Evolutionary conservation across 2,888 invertebrate species (phyloP), one percentile per base, ranked within the genome.

Genomic region (Thereva nobilitata): DNA sequence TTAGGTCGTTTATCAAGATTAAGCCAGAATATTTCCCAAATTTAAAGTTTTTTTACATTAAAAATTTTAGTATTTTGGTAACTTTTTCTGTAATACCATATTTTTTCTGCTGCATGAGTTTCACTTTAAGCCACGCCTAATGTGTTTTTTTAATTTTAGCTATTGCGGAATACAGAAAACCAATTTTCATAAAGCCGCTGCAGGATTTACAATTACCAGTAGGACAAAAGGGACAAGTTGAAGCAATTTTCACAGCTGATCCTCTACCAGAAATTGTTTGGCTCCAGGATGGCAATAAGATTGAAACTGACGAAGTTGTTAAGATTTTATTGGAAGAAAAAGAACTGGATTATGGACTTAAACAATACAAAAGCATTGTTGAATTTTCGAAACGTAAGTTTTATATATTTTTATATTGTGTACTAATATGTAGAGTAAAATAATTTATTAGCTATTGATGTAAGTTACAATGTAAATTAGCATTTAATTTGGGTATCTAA

Each of bases 261-360:
- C 97, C 97, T 1, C 84, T 88, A 70, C 97, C 97, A 0, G 91
- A 93, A 72, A 87, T 93, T 54, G 86, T 87, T 68, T 97, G 97
- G 97, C 84, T 86, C 42, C 88, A 89, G 73, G 89, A 93, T 74
- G 92, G 89, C 4, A 82, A 84, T 53, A 87, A 88, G 74, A 83
- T 93, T 35, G 80, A 84, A 1, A 83, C 85, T 4, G 87, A 88
- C 72, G 88, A 87, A 4, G 87, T 86, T 56, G 84, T 90, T 37
- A 83, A 88, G 59, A 81, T 87, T 41, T 85, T 86, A 68, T 80
- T 87, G 63, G 85, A 89, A 49, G 83, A 85, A 70, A 88, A 87
- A 72, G 87, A 88, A 47, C 84, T 89, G 34, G 88, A 90, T 64
- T 87, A 93, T 75, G 89, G 89, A 0, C 80, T 93, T 8, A 92